phyloP scores from a whole-genome alignment of 1,140 invertebrate species.

The Papilio helenus region DNA sequence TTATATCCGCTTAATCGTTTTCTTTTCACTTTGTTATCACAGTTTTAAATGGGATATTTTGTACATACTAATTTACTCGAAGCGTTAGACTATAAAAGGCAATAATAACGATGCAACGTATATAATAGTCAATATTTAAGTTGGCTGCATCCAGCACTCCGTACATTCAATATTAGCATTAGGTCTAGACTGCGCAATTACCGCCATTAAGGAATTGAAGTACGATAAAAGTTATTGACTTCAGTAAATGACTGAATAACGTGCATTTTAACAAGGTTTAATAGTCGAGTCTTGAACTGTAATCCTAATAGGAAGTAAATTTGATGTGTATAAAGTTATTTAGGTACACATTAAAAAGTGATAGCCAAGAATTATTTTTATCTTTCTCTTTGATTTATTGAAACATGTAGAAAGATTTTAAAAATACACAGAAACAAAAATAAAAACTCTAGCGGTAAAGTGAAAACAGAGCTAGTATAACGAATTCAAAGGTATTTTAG shows the following conservation, averaged over 20 bases:
- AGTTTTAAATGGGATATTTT: too few species aligned
- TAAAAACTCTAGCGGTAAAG: neutral
- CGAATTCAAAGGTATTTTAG: neutral
- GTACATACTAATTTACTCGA: too few species aligned
- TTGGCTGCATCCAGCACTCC: neutral
- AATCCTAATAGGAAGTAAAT: too few species aligned
- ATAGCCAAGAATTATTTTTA: neutral
- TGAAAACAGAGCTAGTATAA: neutral
- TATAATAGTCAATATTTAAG: neutral
- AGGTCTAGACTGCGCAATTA: conserved; percentile 16
- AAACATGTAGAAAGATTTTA: too few species aligned
- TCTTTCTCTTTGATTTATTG: too few species aligned
- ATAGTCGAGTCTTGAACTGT: too few species aligned
- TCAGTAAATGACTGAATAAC: neutral
- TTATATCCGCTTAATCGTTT: neutral
- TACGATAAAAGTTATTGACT: neutral
- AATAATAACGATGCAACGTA: neutral
- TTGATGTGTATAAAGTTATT: too few species aligned
- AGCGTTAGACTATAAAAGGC: neutral
- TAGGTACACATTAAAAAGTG: neutral
- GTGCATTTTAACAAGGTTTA: neutral
- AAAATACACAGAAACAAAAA: neutral
- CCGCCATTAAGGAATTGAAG: neutral
- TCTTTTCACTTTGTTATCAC: too few species aligned
- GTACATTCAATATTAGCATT: conserved; percentile 10